Evolutionary conservation across 30 jellyfish, hydroid and myxozoan genomes (phyloP).

Genomic region (Mastigias papua): DNA sequence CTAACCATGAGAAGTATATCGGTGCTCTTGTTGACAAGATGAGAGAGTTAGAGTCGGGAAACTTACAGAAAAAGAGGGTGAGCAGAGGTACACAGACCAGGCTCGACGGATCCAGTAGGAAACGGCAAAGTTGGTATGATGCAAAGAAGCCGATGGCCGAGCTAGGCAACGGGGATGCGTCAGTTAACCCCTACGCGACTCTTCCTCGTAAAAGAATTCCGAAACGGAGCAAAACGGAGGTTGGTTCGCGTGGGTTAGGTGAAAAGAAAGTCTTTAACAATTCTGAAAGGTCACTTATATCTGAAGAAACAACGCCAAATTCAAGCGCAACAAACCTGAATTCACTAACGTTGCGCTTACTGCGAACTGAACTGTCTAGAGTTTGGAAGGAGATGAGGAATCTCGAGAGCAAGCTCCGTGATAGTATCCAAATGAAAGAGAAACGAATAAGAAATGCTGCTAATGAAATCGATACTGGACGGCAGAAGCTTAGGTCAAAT

Average conservation of each 20-base stretch:
- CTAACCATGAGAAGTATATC: conserved; percentile 76
- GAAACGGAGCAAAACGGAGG: conserved; percentile 61
- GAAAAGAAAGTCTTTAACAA: conserved; percentile 13
- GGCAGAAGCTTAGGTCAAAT: conserved; percentile 42
- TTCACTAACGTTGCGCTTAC: conserved; percentile 52
- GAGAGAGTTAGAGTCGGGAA: conserved; percentile 72
- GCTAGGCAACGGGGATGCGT: conserved; percentile 30
- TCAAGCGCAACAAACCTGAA: conserved; percentile 59
- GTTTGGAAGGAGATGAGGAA: conserved; percentile 75
- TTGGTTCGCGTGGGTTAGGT: conserved; percentile 27
- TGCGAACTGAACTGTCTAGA: conserved; percentile 64
- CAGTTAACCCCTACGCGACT: conserved; percentile 76
- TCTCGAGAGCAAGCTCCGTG: conserved; percentile 58
- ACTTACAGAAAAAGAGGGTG: conserved; percentile 28
- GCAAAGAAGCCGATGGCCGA: conserved; percentile 45
- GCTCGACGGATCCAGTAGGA: conserved; percentile 62
- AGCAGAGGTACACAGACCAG: conserved; percentile 77
- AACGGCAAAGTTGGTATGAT: conserved; percentile 78
- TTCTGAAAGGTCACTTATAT: conserved; percentile 26
- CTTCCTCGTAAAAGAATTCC: conserved; percentile 62
- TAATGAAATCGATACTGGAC: conserved; percentile 66
- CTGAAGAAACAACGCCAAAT: conserved; percentile 55
- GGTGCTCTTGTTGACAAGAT: conserved; percentile 78
- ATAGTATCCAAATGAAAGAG: conserved; percentile 63
- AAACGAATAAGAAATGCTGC: conserved; percentile 71